Evolutionary conservation across 2,113 vertebrate genomes (phyloP).

Genomic region (Balaenoptera acutorostrata): DNA sequence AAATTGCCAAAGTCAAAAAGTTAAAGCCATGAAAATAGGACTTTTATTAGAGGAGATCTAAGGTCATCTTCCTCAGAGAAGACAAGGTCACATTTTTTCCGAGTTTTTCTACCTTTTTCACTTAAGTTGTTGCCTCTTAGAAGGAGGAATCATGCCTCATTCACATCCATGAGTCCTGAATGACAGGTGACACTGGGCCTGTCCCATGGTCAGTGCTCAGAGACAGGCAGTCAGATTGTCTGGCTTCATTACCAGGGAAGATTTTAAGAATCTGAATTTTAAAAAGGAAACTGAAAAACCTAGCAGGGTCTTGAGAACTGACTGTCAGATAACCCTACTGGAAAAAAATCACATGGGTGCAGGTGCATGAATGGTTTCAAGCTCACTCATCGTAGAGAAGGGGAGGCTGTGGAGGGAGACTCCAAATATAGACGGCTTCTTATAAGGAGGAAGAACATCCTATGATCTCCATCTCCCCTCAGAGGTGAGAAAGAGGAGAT

Average conservation of each 20-base stretch:
- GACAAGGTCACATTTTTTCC: not conserved
- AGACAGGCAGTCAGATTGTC: no score
- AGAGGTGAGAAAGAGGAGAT: not conserved
- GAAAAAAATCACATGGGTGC: not conserved
- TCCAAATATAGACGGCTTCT: not conserved
- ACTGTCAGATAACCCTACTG: not conserved
- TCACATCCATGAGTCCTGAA: not conserved
- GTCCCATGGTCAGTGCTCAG: not conserved
- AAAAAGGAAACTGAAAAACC: not conserved
- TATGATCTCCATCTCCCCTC: not conserved
- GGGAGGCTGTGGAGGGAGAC: not conserved
- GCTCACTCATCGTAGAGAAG: not conserved
- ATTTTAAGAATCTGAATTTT: not conserved
- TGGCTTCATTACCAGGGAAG: not conserved
- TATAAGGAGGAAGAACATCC: not conserved
- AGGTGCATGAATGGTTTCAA: not conserved
- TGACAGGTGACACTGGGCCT: not conserved
- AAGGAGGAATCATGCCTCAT: not conserved
- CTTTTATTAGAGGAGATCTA: not conserved
- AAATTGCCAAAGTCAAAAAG: slow-evolving; percentile 7
- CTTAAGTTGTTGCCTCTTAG: not conserved
- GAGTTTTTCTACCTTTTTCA: not conserved
- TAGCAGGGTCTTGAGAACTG: not conserved
- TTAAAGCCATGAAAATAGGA: not conserved
- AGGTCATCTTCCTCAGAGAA: not conserved